Conservation (phyloP, 2,113 vertebrate species). For the Labeo rohita region DNA sequence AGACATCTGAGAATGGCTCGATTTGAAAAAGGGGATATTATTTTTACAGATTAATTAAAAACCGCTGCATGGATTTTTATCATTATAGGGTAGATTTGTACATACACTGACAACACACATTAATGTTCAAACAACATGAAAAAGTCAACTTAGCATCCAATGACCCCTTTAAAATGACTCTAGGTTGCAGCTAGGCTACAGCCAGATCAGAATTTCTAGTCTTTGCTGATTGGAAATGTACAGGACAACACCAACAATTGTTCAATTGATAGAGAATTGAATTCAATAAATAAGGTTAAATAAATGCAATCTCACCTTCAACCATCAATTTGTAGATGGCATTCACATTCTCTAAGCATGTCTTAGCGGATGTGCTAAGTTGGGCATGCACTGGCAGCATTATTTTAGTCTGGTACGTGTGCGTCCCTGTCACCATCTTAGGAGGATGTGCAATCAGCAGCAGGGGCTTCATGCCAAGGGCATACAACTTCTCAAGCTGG, state of each 20-base stretch:
- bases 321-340: constrained; percentile 6
- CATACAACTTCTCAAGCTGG: constrained; percentile 7
- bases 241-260: neutral
- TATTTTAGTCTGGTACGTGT: neutral
- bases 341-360: neutral
- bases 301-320: constrained; percentile 11
- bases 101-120: too few relatives aligned
- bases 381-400: neutral
- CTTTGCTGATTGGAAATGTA: neutral
- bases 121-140: too few relatives aligned
- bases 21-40: too few relatives aligned
- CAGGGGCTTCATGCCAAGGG: constrained; percentile 10
- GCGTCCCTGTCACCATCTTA: neutral
- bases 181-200: neutral
- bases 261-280: neutral
- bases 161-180: neutral
- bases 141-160: too few relatives aligned
- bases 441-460: neutral
- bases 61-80: too few relatives aligned
- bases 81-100: too few relatives aligned
- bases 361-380: neutral
- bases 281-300: neutral
- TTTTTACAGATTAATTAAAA: too few relatives aligned
- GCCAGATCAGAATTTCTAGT: neutral
- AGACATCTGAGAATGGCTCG: too few relatives aligned